A percentile compares a stretch with the other conserved stretches of the same genome.
phyloP scores from a whole-genome alignment of 2,797 vertebrate species.

The Pangasius macronema region DNA sequence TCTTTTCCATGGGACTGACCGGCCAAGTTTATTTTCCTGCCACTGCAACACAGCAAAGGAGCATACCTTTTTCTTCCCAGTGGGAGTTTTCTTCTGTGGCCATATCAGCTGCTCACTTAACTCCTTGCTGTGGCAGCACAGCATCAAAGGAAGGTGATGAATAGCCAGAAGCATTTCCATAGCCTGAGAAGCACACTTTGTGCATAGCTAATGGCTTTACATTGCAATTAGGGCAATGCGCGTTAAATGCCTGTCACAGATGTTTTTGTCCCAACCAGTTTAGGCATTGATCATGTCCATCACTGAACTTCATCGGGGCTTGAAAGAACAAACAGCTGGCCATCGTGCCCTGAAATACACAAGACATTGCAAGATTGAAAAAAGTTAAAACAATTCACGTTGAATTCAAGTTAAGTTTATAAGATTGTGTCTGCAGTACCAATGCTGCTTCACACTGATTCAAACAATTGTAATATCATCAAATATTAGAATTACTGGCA shows the following conservation, averaged over 20 bases:
- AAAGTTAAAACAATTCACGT: neutral
- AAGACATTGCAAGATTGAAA: neutral
- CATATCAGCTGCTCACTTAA: neutral
- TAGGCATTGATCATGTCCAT: conserved; percentile 9
- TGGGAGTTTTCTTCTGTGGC: neutral
- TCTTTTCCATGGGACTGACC: neutral
- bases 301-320: neutral
- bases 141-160: neutral
- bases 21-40: neutral
- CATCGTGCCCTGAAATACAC: neutral
- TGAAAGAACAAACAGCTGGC: neutral
- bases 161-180: conserved; percentile 10
- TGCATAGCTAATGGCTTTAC: conserved; percentile 1
- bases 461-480: neutral
- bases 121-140: neutral
- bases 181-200: neutral
- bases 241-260: conserved; percentile 14
- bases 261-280: conserved; percentile 3
- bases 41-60: neutral
- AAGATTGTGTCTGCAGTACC: neutral
- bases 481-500: neutral
- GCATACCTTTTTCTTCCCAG: neutral
- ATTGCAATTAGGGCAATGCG: neutral
- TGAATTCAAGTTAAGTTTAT: neutral
- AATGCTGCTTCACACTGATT: neutral